Base-by-base conservation (phyloP, 2,113 vertebrate genomes). In the Ptilonorhynchus violaceus region DNA sequence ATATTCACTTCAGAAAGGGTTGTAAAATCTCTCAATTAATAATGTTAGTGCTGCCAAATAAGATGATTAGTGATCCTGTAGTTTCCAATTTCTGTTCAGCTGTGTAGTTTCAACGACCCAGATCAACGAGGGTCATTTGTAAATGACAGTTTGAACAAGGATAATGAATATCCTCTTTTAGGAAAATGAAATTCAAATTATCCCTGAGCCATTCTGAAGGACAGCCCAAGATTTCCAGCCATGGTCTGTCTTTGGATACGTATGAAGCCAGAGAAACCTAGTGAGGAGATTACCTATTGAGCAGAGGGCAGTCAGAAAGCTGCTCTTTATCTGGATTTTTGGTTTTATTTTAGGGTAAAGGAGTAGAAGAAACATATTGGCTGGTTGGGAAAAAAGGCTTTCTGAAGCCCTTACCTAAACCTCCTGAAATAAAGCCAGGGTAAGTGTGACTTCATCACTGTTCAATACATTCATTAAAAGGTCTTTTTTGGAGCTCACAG, bases 321-420 rank as follows among this genome's bases (percentile, higher is more conserved):
- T 24, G 23, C 4, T 79, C 3, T 64, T 94, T 46, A 69, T 64
- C 60, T 77, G 37, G 1, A 31, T 42, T 92, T 83, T 91, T 41
- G 0, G 10, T 56, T 96, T 70, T 84, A 9, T 83, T 94, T 83
- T 92, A 99, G 99, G 99, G 99, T 56, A 99, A 99, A 98, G 99
- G 99, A 62, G 73, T 99, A 62, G 98, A 99, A 97, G 99, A 99
- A 92, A 99, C 99, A 5, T 99, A 98, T 85, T 99, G 99, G 99
- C 98, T 99, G 60, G 98, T 98, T 47, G 99, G 99, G 39, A 99
- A 99, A 97, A 96, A 97, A 15, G 97, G 98, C 72, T 99, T 99
- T 96, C 81, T 97, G 58, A 99, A 99, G 76, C 98, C 98, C 76
- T 98, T 99, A 92, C 99, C 99, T 82, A 97, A 97, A 33, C 99